Evolutionary conservation across 2,888 invertebrate species (phyloP), one percentile per base, ranked within the genome.

Genomic region (Bombylius discolor): DNA sequence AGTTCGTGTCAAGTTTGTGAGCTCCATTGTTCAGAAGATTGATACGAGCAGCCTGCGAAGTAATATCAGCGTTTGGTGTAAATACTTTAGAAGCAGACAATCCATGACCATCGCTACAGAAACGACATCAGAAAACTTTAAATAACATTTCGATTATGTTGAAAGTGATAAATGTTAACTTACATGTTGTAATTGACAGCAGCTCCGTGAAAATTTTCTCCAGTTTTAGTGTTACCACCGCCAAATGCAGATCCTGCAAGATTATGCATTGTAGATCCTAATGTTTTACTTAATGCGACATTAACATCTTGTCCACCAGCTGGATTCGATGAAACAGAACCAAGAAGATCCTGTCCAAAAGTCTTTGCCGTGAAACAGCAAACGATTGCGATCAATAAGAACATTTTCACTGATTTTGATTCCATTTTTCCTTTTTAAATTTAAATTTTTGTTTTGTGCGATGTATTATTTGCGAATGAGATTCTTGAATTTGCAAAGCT

Each of bases 31-130:
- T 59, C n/a, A 66, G 60, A 1, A 69, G 56, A 59, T 67, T 71
- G 0, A 62, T 57, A 11, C 64, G 64, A 1, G 61, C 64, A 8
- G 62, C 58, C 33, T 60, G 61, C 1, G 64, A 56, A 6, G 66
- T 63, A 14, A 52, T 59, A 5, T 64, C 64, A 6, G 65, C 33
- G 5, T 63, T 62, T 9, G 62, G 63, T 1, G 65, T 68, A 34
- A 65, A 63, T 6, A 63, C 57, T 47, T 67, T 69, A 51, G 66
- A 61, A 36, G 69, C 4, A 0, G 65, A 64, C 5, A 70, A 44
- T 1, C 65, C 61, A 56, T 67, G 65, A 0, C 66, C 65, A 54
- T 70, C 63, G 23, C 70, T 71, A 42, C 8, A 36, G 8, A 7
- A 36, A 36, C 1, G 8, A 36, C 34, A 36, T 8, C 1, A 36